Evolutionary conservation across 2,888 invertebrate species (phyloP), one percentile per base, ranked within the genome.

Genomic region (Drosophila kuntzei): DNA sequence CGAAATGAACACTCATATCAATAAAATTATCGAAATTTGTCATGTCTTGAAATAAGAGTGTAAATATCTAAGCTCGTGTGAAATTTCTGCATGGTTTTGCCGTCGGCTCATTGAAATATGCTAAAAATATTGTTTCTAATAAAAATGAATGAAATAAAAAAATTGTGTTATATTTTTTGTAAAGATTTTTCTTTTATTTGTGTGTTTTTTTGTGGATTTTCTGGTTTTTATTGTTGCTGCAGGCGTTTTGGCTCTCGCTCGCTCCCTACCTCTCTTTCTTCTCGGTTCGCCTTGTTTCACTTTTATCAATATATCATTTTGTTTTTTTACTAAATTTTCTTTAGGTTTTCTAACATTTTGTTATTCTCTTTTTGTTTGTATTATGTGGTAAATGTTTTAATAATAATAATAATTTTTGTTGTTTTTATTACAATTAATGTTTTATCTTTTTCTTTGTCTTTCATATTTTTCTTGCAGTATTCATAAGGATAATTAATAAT

Each of bases 151-250:
- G 29, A 71, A 41, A 25, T n/a, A 44, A 72, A 67, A 37, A 70
- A 65, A 79, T 43, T 39, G 11, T 74, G 64, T 47, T 11, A 55
- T 76, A 57, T 68, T 89, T 87, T 85, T 85, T 87, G 85, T 84
- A 89, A 89, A 89, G 87, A 87, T 69, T 89, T 84, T 89, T 89
- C 76, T 86, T 89, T 85, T 89, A 80, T 89, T 89, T 87, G 84
- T 82, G 71, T 85, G 66, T 77, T 79, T 79, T 79, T 74, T 86
- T 78, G 62, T 66, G 63, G 54, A 64, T 80, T 76, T 51, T 37
- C 20, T 62, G 36, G 14, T 61, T 79, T 79, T 63, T 68, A 41
- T 59, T 57, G 44, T 65, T 80, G 72, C 57, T 61, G 51, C 86
- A 76, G 79, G 86, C 84, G 77, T 62, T 67, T 80, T 70, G 79